Conservation (phyloP, 2,113 vertebrate genomes). For the Jacana jacana region DNA sequence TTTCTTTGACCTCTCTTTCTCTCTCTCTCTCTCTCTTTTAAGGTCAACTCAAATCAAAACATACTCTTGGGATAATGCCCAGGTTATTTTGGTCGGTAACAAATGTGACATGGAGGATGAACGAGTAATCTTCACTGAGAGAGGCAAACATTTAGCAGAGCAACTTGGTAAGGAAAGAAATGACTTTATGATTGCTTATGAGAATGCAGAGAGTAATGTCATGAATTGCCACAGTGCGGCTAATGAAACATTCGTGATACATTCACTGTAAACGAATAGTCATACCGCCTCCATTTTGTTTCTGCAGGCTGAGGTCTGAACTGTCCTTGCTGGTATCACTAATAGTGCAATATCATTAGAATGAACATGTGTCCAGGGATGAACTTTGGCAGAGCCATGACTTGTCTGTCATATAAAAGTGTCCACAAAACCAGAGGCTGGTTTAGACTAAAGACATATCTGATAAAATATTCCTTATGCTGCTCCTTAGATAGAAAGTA, state of each 20-base stretch:
- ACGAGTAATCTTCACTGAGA: conserved; percentile 89
- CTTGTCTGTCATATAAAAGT: neutral
- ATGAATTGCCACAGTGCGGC: neutral
- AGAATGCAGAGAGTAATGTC: neutral
- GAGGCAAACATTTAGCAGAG: conserved; percentile 90
- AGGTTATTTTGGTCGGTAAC: conserved; percentile 95
- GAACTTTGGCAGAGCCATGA: neutral
- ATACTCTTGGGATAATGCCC: conserved; percentile 97
- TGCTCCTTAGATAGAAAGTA: neutral
- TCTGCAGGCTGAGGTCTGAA: neutral
- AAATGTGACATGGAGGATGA: conserved; percentile 99
- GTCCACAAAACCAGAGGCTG: neutral
- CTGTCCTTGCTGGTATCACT: neutral
- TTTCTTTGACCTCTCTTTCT: conserved; percentile 25
- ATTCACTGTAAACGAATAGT: neutral
- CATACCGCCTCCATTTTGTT: neutral
- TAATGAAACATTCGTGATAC: neutral
- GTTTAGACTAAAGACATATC: neutral
- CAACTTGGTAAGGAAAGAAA: conserved; percentile 87
- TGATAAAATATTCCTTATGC: neutral
- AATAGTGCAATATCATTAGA: neutral
- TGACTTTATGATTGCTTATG: neutral
- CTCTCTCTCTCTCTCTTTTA: conserved; percentile 24
- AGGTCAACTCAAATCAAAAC: conserved; percentile 99
- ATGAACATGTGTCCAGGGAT: neutral